phyloP scores from a whole-genome alignment of 2,888 invertebrate species.

The Sesamia inferens region DNA sequence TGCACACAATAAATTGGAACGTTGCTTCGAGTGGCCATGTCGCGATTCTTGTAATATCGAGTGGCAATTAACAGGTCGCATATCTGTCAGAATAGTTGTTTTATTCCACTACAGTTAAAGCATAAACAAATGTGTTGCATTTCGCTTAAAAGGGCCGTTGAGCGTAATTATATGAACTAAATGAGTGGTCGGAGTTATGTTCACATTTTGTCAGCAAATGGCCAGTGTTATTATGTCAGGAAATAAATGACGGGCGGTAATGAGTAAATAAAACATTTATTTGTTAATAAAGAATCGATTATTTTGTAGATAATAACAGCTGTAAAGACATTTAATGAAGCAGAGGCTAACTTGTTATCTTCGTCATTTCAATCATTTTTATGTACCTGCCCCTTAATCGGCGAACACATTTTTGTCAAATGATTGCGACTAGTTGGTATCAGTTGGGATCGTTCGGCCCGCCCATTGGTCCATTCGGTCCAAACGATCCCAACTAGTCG shows the following conservation, averaged over 20 bases:
- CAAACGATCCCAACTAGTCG: no score
- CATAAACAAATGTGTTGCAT: constrained; percentile 44
- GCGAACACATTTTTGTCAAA: no score
- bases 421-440: no score
- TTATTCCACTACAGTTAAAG: constrained; percentile 43
- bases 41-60: constrained; percentile 60
- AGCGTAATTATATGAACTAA: constrained; percentile 39
- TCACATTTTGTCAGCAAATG: constrained; percentile 39
- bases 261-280: constrained; percentile 22
- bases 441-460: no score
- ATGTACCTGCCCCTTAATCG: no score
- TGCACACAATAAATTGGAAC: constrained; percentile 45
- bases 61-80: constrained; percentile 59
- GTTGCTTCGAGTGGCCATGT: constrained; percentile 38
- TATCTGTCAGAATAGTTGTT: constrained; percentile 43
- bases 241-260: constrained; percentile 13
- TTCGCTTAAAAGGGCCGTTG: constrained; percentile 41
- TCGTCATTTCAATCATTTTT: neutral
- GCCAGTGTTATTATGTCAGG: neutral
- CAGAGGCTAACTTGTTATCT: neutral
- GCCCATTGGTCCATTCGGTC: no score
- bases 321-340: no score
- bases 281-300: neutral
- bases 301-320: neutral
- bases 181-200: constrained; percentile 41